A percentile compares a stretch with the other conserved stretches of the same genome.
These are phyloP conservation scores for Pelecanus crispus DNA, from an alignment of 2,113 vertebrate species.

Conservation along the genomic window DNA sequence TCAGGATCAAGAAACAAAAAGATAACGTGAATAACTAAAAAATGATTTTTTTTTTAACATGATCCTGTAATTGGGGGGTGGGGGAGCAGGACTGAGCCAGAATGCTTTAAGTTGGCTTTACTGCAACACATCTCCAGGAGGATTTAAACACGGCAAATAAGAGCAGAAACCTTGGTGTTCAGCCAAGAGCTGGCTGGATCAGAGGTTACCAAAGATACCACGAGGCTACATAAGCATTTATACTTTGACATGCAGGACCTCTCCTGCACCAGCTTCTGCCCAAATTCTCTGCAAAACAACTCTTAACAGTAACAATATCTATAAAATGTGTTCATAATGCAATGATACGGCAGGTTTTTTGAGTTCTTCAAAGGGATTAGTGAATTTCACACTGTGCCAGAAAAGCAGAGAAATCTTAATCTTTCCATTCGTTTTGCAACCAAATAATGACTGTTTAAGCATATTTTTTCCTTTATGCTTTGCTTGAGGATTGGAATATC, in stretches of 20 bases:
- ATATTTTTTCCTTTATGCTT: neutral
- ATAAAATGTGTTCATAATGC: neutral
- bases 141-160: neutral
- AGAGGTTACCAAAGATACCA: neutral
- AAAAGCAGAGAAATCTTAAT: neutral
- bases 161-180: neutral
- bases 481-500: neutral
- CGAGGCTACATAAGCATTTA: neutral
- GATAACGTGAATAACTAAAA: neutral
- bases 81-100: neutral
- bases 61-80: neutral
- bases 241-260: neutral
- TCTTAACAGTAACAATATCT: neutral
- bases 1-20: neutral
- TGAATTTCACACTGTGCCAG: neutral
- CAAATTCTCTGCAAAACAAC: neutral
- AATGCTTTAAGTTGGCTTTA: neutral
- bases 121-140: neutral
- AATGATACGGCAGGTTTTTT: neutral
- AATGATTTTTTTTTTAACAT: neutral
- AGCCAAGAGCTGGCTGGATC: neutral
- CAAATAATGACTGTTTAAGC: neutral
- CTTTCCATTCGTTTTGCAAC: neutral
- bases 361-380: slow-evolving; percentile 7
- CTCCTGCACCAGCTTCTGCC: neutral